phyloP scores from a whole-genome alignment of 1,140 invertebrate genomes.

The Drosophila sturtevanti region DNA sequence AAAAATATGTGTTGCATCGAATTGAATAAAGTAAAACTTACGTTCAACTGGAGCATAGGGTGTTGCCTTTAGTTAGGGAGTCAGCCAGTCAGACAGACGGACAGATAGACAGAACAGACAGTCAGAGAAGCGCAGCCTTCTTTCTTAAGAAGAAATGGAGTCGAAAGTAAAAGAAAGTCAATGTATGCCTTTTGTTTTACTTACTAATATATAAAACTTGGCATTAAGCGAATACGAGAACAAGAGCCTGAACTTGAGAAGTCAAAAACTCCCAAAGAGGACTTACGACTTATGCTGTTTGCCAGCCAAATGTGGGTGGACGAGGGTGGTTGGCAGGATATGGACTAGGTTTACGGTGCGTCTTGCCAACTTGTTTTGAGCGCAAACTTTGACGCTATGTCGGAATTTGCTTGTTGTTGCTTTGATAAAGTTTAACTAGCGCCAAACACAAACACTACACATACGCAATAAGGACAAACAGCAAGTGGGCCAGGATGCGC shows the following conservation, averaged over 20 bases:
- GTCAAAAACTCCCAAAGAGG: conserved; percentile 77
- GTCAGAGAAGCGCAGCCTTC: no score
- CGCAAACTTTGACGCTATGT: conserved; percentile 56
- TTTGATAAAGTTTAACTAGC: conserved; percentile 78
- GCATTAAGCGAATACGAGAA: conserved; percentile 57
- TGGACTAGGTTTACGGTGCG: conserved; percentile 7
- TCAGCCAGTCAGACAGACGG: background rate
- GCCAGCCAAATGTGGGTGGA: background rate
- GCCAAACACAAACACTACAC: conserved; percentile 51
- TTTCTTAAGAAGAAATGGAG: conserved; percentile 29
- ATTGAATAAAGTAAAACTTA: conserved; percentile 68
- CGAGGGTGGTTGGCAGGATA: background rate
- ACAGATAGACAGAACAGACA: no score
- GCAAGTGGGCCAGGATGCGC: conserved; percentile 7
- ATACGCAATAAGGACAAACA: conserved; percentile 36
- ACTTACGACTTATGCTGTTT: conserved; percentile 56
- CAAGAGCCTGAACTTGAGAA: conserved; percentile 72
- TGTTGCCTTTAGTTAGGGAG: background rate
- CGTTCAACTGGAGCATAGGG: background rate
- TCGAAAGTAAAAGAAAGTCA: conserved; percentile 31
- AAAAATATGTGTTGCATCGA: conserved; percentile 57
- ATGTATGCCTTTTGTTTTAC: conserved; percentile 54
- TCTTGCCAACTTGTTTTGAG: conserved; percentile 47
- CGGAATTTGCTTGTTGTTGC: conserved; percentile 32
- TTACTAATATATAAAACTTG: conserved; percentile 74